Base-by-base conservation (phyloP, 2,797 vertebrate genomes). In the Lemur catta region DNA sequence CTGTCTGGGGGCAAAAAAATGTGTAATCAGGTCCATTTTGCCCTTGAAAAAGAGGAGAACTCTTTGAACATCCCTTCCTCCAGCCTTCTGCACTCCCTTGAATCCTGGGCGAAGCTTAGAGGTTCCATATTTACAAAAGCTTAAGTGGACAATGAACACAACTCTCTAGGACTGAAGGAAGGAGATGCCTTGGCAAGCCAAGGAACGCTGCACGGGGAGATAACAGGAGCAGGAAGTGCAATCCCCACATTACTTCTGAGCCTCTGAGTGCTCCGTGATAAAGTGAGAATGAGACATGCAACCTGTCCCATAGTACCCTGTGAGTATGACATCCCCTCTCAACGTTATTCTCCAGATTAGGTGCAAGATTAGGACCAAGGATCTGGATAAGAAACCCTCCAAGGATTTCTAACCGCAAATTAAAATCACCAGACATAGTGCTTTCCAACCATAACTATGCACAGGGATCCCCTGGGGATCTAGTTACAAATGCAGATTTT, bases 241-340 rank as follows among this genome's bases (percentile, higher is more conserved):
- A 22, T 41, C 10, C 0, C 41, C 14, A 0, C 22, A 57, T 35
- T 33, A 7, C 52, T 41, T 33, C 50, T 26, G 52, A 87, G 59
- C 15, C 48, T 81, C 41, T 55, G 63, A 33, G 46, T 12, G 63
- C n/a, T 26, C 26, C 4, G 4, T 1, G 74, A 52, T 18, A 35
- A n/a, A 10, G 9, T 1, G 35, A 41, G 28, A 55, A 22, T 15
- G 26, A 33, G 3, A 38, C 52, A 38, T 0, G 18, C 9, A 59
- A 17, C 8, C 6, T 26, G n/a, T 24, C 9, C 17, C 13, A 3
- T 0, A 3, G 12, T 57, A 26, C 24, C 55, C 55, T 26, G 4
- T 24, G 9, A 55, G 26, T 33, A 48, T 46, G 61, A 89, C 9
- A 11, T 22, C 59, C 55, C 69, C 9, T 6, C 5, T 11, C 10